Base-by-base conservation (phyloP, 1,140 invertebrate species). In the Calosoma granatense region DNA sequence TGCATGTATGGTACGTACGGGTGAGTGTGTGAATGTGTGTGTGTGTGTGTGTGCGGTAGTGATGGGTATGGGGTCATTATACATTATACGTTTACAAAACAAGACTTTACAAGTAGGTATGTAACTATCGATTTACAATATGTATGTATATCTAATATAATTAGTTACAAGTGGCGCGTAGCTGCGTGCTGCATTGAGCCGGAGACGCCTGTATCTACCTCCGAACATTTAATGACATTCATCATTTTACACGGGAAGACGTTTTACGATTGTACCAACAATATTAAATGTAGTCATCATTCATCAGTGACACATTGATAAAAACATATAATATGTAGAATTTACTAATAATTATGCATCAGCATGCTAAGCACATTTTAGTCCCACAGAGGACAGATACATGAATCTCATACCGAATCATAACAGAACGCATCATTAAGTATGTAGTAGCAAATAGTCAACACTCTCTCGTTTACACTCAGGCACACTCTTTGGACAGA, bases 161-260 rank as follows among this genome's bases (percentile, higher is more conserved):
- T 36, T 36, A 36, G 26, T 36, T 36, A 47, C 15, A 47, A 47
- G 41, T 47, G 41, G 41, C 41, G 41, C 17, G 17, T 17, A 47
- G 41, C 41, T 47, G 41, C 41, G 17, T 47, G 41, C 15, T 12
- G 17, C 41, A 47, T 12, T 47, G 3, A 17, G 15, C 3, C 6
- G 15, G 41, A 11, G 15, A 17, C 41, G 17, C 3, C 6, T 12
- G 3, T 47, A 30, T 47, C 9, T 12, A 11, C 17, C 15, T 47
- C 41, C 41, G 15, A 47, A 47, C 41, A 47, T 47, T 36, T n/a
- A 36, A 36, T 47, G 41, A 47, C 41, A 47, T 60, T 60, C 56
- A 61, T 59, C 53, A 64, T 60, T 59, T 64, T 55, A 61, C 59
- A 63, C 63, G 60, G 63, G 63, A 64, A 64, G 63, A 64, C 63